Evolutionary conservation across 2,113 vertebrate genomes (phyloP).

Genomic region (Eolophus roseicapilla): DNA sequence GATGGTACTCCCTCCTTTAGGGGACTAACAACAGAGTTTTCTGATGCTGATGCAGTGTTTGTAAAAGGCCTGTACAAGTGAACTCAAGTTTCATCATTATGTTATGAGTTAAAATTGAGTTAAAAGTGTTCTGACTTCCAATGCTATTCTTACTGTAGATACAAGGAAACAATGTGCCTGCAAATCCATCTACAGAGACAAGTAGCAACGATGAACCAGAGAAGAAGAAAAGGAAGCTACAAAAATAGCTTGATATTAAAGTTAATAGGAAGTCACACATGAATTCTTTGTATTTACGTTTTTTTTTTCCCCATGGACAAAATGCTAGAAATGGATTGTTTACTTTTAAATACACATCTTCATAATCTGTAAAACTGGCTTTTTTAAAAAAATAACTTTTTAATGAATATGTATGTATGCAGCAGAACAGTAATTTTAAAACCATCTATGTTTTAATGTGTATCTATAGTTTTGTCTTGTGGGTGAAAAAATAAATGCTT

Average conservation of each 20-base stretch:
- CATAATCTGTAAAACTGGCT: conserved; percentile 34
- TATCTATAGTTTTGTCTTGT: neutral
- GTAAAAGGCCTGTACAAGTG: neutral
- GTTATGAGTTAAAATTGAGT: neutral
- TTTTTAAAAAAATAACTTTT: neutral
- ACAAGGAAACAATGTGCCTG: conserved; percentile 70
- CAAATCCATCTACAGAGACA: neutral
- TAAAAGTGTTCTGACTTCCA: neutral
- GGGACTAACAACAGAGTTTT: neutral
- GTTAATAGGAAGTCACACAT: neutral
- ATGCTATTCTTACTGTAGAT: conserved; percentile 75
- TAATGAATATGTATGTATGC: neutral
- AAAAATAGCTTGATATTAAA: conserved; percentile 66
- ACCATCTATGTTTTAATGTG: neutral
- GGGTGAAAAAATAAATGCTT: conserved; percentile 29
- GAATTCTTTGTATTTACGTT: neutral
- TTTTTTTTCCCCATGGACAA: conserved; percentile 16
- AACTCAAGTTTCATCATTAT: neutral
- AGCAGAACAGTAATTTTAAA: neutral
- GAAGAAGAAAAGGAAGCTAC: conserved; percentile 84
- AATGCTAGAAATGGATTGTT: neutral
- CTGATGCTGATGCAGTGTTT: neutral
- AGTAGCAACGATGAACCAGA: conserved; percentile 73
- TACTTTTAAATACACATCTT: conserved; percentile 57
- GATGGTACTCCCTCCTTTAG: neutral